phyloP scores from a whole-genome alignment of 2,797 vertebrate genomes.

The Philypnodon macrostomus region DNA sequence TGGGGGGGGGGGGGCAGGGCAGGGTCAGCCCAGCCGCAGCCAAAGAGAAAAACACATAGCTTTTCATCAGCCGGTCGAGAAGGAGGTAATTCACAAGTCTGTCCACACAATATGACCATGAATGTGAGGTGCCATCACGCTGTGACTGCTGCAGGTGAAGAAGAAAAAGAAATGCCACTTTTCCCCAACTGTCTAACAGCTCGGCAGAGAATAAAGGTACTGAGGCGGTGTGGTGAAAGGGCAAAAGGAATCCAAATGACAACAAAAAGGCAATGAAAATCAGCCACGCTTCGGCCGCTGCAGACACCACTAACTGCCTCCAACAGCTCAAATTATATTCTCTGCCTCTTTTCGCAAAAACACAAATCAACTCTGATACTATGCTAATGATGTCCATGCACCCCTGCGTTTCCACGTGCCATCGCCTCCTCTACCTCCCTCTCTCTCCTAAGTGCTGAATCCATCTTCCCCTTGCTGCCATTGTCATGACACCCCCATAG shows the following conservation, averaged over 20 bases:
- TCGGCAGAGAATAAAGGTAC: conserved; percentile 49
- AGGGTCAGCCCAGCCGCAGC: conserved; percentile 65
- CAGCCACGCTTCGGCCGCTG: conserved; percentile 41
- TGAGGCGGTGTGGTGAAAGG: conserved; percentile 26
- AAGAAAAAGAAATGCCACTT: conserved; percentile 60
- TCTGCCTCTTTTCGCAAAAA: conserved; percentile 60
- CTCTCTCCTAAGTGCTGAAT: conserved; percentile 59
- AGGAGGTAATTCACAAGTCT: conserved; percentile 75
- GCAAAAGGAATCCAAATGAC: conserved; percentile 24
- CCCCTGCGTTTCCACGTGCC: conserved; percentile 52
- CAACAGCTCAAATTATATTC: conserved; percentile 51
- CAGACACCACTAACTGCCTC: conserved; percentile 31
- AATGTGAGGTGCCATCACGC: conserved; percentile 57
- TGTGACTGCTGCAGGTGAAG: conserved; percentile 59
- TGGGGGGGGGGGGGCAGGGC: conserved; percentile 47
- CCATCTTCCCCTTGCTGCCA: conserved; percentile 62
- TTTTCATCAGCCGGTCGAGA: conserved; percentile 69
- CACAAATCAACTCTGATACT: conserved; percentile 62
- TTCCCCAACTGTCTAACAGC: conserved; percentile 44
- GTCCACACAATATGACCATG: conserved; percentile 56
- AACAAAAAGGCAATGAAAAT: conserved; percentile 45
- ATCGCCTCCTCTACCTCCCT: conserved; percentile 30
- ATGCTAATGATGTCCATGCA: conserved; percentile 64
- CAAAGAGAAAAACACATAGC: conserved; percentile 71
- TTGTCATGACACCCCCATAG: conserved; percentile 74